phyloP scores from a whole-genome alignment of 1,140 invertebrate genomes.

The Chelonus insularis region DNA sequence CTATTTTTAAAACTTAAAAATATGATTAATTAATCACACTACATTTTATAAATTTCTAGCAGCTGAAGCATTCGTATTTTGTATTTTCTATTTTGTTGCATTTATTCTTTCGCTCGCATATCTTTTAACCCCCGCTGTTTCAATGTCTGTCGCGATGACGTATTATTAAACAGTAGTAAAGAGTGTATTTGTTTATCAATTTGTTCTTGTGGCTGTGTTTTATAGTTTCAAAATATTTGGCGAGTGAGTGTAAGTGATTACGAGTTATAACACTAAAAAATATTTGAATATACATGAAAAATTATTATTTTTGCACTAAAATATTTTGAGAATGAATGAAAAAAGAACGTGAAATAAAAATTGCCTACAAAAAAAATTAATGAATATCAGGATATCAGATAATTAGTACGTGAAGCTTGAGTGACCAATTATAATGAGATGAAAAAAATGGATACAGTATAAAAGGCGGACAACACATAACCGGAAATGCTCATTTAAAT shows the following conservation, averaged over 20 bases:
- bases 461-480: not conserved
- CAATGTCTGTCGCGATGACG: slow-evolving; percentile 10
- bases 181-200: slow-evolving; percentile 21
- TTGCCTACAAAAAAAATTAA: too few relatives aligned
- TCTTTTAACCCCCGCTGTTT: not conserved
- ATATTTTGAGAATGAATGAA: too few relatives aligned
- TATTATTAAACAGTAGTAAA: slow-evolving; percentile 6
- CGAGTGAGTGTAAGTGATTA: slow-evolving; percentile 25
- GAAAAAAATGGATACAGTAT: not conserved
- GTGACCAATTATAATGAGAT: too few relatives aligned
- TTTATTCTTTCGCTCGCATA: slow-evolving; percentile 3
- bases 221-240: slow-evolving; percentile 21
- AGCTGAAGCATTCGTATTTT: slow-evolving; percentile 21
- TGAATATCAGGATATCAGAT: too few relatives aligned
- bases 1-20: slow-evolving; percentile 13
- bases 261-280: not conserved
- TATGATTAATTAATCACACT: slow-evolving; percentile 5
- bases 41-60: slow-evolving; percentile 2
- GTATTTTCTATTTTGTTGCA: not conserved
- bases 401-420: too few relatives aligned
- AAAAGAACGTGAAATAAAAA: too few relatives aligned
- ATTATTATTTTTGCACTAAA: too few relatives aligned
- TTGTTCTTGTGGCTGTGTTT: slow-evolving; percentile 1
- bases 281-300: too few relatives aligned
- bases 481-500: slow-evolving; percentile 11